Evolutionary conservation across 1,140 invertebrate species (phyloP), one percentile per base, ranked within the genome.

Genomic region (Drosophila tsacasi): DNA sequence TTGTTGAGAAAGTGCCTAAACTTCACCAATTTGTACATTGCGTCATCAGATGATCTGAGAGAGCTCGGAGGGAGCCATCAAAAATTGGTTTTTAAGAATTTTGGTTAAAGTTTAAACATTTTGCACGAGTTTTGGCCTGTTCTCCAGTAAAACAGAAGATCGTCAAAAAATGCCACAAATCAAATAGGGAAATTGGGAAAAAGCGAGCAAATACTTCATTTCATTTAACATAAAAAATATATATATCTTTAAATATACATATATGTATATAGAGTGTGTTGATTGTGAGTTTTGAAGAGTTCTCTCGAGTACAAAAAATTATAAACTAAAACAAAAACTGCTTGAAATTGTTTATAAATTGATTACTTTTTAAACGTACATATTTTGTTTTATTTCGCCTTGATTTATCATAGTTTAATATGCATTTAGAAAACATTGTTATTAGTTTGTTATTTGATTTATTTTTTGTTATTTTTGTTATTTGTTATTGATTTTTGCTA

Each of bases 11-110:
- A 91, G 73, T 85, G 86, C 65, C 79, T 67, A 91, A 91, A 91
- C 87, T 84, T 83, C 68, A 84, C 83, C 91, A 83, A 85, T 93
- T 93, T 93, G 92, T 93, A 93, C 92, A 93, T 93, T 89, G 90
- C 86, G 79, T 91, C 92, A 93, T 93, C 92, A 93, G 92, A 93
- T 93, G 92, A 93, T 93, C 92, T 93, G 92, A 93, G 92, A 93
- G 81, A 92, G 92, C 91, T 83, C 80, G 46, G 62, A 72, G 50
- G 80, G 85, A 89, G 85, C 85, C 73, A 57, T 90, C 85, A 90
- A 90, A 81, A 85, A 90, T 89, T 81, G 69, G 71, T 87, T 79
- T 83, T 90, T 58, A 81, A 82, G 62, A 87, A 84, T 91, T 91
- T 84, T 79, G 77, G 81, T 74, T 67, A 76, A 79, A 76, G 84